Conservation (phyloP, 2,797 vertebrate genomes). For the Rhynchotus rufescens region DNA sequence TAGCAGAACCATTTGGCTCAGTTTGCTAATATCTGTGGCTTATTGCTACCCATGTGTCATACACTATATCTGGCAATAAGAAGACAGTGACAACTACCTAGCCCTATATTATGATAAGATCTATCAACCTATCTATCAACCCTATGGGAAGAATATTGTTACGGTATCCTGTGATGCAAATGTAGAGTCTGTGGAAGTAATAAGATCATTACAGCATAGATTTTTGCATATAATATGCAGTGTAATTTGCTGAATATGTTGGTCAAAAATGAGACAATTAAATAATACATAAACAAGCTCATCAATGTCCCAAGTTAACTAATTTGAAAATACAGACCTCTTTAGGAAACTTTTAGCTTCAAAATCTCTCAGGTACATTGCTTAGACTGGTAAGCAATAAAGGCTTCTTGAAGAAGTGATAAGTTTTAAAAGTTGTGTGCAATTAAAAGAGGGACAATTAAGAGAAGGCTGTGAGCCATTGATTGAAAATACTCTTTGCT, state of each 20-base stretch:
- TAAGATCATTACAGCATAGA: not conserved
- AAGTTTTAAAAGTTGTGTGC: not conserved
- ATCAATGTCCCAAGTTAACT: not conserved
- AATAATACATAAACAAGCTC: constrained; percentile 27
- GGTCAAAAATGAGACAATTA: constrained; percentile 21
- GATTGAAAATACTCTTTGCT: constrained; percentile 60
- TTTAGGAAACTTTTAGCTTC: constrained; percentile 4
- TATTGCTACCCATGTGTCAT: not conserved
- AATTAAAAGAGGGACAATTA: constrained; percentile 9
- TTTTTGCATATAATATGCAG: not conserved
- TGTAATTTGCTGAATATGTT: constrained; percentile 34
- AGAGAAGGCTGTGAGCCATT: constrained; percentile 17
- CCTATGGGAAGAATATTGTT: not conserved
- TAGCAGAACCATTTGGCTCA: not conserved
- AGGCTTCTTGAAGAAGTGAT: constrained; percentile 40
- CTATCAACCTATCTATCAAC: constrained; percentile 23
- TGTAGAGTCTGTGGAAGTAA: not conserved
- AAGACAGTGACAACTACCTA: not conserved
- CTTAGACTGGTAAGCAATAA: constrained; percentile 29
- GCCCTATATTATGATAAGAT: not conserved
- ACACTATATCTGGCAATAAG: not conserved
- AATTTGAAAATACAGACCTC: constrained; percentile 8
- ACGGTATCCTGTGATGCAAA: not conserved
- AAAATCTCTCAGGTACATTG: not conserved
- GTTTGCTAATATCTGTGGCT: not conserved